Base-by-base conservation (phyloP, 1,140 invertebrate species). In the Vanessa tameamea region DNA sequence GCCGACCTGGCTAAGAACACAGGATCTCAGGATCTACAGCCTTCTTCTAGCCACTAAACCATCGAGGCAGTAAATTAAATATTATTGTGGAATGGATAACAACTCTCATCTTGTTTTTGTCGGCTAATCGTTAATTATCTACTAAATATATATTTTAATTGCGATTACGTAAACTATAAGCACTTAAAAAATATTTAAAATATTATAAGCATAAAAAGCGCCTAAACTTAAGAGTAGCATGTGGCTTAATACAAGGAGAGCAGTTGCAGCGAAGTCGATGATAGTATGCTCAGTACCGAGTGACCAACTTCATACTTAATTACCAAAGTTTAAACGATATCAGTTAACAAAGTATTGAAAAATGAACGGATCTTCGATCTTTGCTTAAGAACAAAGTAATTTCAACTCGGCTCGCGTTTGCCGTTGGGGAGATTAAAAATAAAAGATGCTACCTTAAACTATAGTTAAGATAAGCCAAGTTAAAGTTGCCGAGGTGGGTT, bases 321-420 rank as follows among this genome's bases (percentile, higher is more conserved):
- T 86, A 87, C 81, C 79, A 84, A 89, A 89, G 78, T 90, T 87
- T 69, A 64, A 77, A 66, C 78, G 77, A 81, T 84, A 82, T 79
- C 81, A 84, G 77, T 86, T 87, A 80, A 78, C 81, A 82, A 89
- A 89, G 86, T 91, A 90, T 91, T 90, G 88, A 91, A 90, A 90
- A 91, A 91, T 88, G 88, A 83, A 88, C 73, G 81, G 83, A 85
- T 89, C 88, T 87, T 87, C 87, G 87, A 91, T 91, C 83, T 87
- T 90, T 87, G 85, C 80, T 84, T 81, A 82, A 84, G 87, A 89
- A 86, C 82, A 90, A 88, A 87, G 89, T 90, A 89, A 91, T 88
- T 89, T 87, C 73, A 91, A 89, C 83, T 89, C 78, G 73, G 80
- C 83, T 79, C 83, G 80, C 82, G 81, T 86, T 85, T 84, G 80